Conservation (phyloP, 2,797 vertebrate species). For the Acrossocheilus fasciatus region DNA sequence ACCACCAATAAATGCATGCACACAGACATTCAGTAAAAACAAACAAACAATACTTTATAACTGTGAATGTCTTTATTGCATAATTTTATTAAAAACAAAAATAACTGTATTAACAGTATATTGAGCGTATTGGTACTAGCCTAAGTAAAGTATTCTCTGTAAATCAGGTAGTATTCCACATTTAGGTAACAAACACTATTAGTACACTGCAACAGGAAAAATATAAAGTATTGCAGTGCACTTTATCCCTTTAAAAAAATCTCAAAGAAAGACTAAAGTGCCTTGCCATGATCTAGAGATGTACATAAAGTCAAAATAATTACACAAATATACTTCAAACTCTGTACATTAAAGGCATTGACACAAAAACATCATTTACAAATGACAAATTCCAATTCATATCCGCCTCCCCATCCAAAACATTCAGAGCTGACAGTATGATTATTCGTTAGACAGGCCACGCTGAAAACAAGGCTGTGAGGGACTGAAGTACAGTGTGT, state of each 20-base stretch:
- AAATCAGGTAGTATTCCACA: constrained; percentile 74
- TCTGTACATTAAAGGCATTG: constrained; percentile 73
- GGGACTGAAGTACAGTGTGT: too few relatives aligned
- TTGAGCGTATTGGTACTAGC: constrained; percentile 74
- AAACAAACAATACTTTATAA: constrained; percentile 7
- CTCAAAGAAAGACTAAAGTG: constrained; percentile 56
- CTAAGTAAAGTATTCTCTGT: constrained; percentile 74
- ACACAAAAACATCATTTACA: constrained; percentile 45
- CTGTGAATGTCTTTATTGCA: constrained; percentile 81
- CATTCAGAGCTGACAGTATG: neutral
- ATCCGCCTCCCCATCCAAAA: neutral
- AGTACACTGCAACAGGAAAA: constrained; percentile 68
- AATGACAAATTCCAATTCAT: neutral
- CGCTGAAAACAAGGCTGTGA: neutral
- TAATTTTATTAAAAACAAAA: constrained; percentile 63
- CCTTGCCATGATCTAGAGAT: constrained; percentile 39
- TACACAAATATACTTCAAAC: constrained; percentile 59
- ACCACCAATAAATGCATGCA: neutral
- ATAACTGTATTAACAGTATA: constrained; percentile 63
- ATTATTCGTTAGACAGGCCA: neutral
- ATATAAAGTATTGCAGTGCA: constrained; percentile 65
- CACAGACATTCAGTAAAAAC: neutral
- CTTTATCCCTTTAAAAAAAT: constrained; percentile 77
- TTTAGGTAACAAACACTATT: constrained; percentile 69
- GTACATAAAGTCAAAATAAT: constrained; percentile 78